Evolutionary conservation across 2,888 invertebrate genomes (phyloP).

Genomic region (Ischnura elegans): DNA sequence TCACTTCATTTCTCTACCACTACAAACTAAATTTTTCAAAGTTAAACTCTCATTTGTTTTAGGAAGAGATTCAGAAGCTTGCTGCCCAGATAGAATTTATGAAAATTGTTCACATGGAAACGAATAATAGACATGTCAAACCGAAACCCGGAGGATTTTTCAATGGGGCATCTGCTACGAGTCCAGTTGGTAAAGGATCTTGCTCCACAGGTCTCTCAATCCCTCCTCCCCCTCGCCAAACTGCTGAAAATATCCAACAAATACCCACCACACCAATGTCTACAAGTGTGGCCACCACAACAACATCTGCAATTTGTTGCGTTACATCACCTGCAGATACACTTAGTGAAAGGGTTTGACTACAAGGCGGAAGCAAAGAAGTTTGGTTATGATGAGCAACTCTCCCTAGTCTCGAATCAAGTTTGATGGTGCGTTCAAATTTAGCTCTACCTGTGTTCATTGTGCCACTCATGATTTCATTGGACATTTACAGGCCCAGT

Average conservation of each 20-base stretch:
- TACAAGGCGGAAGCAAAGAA: slow-evolving; percentile 76
- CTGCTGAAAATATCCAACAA: slow-evolving; percentile 71
- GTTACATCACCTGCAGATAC: slow-evolving; percentile 64
- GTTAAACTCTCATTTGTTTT: slow-evolving; percentile 71
- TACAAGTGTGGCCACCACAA: slow-evolving; percentile 43
- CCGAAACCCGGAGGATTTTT: slow-evolving; percentile 92
- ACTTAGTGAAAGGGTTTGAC: slow-evolving; percentile 76
- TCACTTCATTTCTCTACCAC: too few relatives aligned
- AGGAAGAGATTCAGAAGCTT: slow-evolving; percentile 95
- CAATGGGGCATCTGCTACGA: slow-evolving; percentile 76
- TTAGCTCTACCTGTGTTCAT: slow-evolving; percentile 35
- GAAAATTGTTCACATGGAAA: slow-evolving; percentile 96
- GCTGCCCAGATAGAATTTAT: slow-evolving; percentile 96
- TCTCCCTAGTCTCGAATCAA: not conserved
- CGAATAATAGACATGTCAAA: slow-evolving; percentile 93
- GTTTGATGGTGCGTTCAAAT: not conserved
- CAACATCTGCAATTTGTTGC: slow-evolving; percentile 36
- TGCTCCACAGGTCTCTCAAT: slow-evolving; percentile 70
- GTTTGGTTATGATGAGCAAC: slow-evolving; percentile 74
- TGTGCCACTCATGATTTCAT: too few relatives aligned
- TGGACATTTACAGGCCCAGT: not conserved
- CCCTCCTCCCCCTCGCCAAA: slow-evolving; percentile 75
- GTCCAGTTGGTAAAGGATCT: slow-evolving; percentile 71
- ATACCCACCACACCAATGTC: not conserved
- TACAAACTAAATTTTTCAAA: not conserved